Evolutionary conservation across 2,888 invertebrate species (phyloP).

Genomic region (Philhelius pedissequus): DNA sequence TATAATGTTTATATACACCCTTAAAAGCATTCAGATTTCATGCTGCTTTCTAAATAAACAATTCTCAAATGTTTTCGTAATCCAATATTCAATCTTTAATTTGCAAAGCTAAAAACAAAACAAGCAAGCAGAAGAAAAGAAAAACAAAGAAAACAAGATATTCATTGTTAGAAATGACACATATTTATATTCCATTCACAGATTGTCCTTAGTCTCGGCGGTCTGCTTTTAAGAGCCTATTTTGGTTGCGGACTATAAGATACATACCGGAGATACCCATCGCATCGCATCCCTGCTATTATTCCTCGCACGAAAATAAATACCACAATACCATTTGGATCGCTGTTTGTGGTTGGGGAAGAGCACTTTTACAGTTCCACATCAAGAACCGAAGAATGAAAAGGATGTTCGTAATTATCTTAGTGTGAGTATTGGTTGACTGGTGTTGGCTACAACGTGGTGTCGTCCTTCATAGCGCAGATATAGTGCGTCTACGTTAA

Average conservation of each 20-base stretch:
- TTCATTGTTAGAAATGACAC: conserved; percentile 6
- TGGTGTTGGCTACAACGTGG: background rate
- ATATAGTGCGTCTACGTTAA: conserved; percentile 6
- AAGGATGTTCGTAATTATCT: conserved; percentile 11
- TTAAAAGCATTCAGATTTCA: no score
- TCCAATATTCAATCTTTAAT: background rate
- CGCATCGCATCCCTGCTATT: background rate
- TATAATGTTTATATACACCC: no score
- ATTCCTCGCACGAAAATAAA: background rate
- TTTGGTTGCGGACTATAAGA: background rate
- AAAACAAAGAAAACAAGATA: background rate
- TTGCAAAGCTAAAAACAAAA: background rate
- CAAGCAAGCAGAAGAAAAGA: background rate
- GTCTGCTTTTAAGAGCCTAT: background rate
- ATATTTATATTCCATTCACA: conserved; percentile 37
- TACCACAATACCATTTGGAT: conserved; percentile 11
- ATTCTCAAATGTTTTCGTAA: background rate
- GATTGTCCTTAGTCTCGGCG: background rate
- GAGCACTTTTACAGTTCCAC: background rate
- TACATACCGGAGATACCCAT: background rate
- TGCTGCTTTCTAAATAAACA: background rate
- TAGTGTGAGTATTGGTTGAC: background rate
- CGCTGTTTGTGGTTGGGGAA: conserved; percentile 2
- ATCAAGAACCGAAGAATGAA: background rate
- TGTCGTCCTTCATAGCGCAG: background rate